Evolutionary conservation across 2,797 vertebrate genomes (phyloP).

Genomic region (Oreortyx pictus): DNA sequence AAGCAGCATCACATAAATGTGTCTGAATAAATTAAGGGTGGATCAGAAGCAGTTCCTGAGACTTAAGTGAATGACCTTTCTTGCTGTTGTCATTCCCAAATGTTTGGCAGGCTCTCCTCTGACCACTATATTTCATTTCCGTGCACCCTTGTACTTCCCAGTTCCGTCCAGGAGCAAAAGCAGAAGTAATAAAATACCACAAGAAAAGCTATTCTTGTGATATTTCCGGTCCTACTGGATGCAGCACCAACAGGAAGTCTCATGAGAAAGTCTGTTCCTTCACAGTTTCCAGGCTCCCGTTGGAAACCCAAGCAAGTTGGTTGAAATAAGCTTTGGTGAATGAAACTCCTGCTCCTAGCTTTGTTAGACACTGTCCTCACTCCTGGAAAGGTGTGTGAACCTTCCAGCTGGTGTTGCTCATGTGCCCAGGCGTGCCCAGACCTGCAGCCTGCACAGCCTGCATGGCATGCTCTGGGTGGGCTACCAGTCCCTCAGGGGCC

Average conservation of each 20-base stretch:
- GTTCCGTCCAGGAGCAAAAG: slow-evolving; percentile 69
- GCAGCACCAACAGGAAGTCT: slow-evolving; percentile 79
- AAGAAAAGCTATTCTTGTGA: slow-evolving; percentile 75
- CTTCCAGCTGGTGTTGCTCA: fast-evolving
- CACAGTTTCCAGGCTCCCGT: slow-evolving; percentile 49
- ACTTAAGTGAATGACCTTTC: slow-evolving; percentile 24
- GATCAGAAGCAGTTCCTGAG: background rate
- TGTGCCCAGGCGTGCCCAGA: too few species aligned
- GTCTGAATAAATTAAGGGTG: slow-evolving; percentile 7
- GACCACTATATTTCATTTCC: slow-evolving; percentile 69
- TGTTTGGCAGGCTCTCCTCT: slow-evolving; percentile 55
- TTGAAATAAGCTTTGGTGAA: background rate
- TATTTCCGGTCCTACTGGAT: slow-evolving; percentile 72
- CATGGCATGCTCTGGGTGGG: background rate
- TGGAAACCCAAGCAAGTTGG: background rate
- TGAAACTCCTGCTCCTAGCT: background rate
- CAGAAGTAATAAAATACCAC: slow-evolving; percentile 79
- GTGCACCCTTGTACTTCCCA: slow-evolving; percentile 56
- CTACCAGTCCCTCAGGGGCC: background rate
- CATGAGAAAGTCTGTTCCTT: slow-evolving; percentile 67
- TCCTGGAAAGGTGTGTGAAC: background rate
- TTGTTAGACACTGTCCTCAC: background rate
- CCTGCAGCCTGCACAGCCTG: background rate
- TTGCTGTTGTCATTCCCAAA: slow-evolving; percentile 28
- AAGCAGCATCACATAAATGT: background rate